A percentile compares a stretch with the other conserved stretches of the same genome.
Evolutionary conservation across 2,888 invertebrate genomes (phyloP).

Genomic region (Morpho deidamia): DNA sequence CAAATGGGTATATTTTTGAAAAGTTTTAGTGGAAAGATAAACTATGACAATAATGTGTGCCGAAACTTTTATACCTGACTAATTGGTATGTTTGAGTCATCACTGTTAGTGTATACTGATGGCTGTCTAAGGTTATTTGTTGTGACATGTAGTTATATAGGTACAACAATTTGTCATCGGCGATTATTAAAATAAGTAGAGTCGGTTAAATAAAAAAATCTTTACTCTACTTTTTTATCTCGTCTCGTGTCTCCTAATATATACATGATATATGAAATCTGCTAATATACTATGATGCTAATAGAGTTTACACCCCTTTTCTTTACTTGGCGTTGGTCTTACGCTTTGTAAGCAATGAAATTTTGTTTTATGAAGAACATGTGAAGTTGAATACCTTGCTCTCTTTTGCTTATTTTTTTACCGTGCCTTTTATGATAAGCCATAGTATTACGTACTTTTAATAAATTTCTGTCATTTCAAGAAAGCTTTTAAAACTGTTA

Average conservation of each 20-base stretch:
- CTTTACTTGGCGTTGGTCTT: slow-evolving; percentile 56
- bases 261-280: neutral
- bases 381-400: neutral
- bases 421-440: no score
- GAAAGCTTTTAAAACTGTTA: no score
- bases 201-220: no score
- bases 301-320: slow-evolving; percentile 27
- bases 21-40: slow-evolving; percentile 52
- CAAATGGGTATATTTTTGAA: slow-evolving; percentile 67
- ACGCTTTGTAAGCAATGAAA: slow-evolving; percentile 39
- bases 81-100: slow-evolving; percentile 64
- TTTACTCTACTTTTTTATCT: no score
- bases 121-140: slow-evolving; percentile 74
- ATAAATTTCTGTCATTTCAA: no score
- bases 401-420: neutral
- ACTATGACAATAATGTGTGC: slow-evolving; percentile 76
- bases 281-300: neutral
- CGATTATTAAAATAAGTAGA: slow-evolving; percentile 24
- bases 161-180: slow-evolving; percentile 51
- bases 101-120: slow-evolving; percentile 71
- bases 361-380: slow-evolving; percentile 9
- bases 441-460: no score
- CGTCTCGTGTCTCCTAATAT: neutral
- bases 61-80: slow-evolving; percentile 70
- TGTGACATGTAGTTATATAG: slow-evolving; percentile 64